phyloP scores from a whole-genome alignment of 2,113 vertebrate species.

The Tragulus kanchil region DNA sequence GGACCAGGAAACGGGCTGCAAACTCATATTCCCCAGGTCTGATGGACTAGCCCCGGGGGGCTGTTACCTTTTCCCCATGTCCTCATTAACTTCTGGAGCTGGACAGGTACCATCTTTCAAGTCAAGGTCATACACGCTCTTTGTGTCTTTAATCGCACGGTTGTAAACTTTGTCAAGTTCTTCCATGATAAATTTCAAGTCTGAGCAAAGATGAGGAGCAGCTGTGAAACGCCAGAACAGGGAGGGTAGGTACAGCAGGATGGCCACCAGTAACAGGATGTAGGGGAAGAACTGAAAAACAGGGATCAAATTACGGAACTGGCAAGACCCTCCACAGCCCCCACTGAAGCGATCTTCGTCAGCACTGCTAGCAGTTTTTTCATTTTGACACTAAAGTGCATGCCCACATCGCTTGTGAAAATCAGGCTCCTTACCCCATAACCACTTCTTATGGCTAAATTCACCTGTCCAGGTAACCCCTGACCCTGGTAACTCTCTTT shows the following conservation, averaged over 20 bases:
- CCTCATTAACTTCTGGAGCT: conserved; percentile 74
- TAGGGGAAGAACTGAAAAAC: conserved; percentile 92
- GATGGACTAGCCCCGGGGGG: not conserved
- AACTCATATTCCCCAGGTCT: not conserved
- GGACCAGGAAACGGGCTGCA: not conserved
- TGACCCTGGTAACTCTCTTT: not conserved
- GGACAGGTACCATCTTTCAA: conserved; percentile 81
- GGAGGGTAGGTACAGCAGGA: conserved; percentile 93
- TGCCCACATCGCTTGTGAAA: accelerated
- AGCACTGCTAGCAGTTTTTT: not conserved
- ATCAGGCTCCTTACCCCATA: not conserved
- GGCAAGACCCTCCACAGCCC: not conserved
- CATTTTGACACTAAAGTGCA: not conserved
- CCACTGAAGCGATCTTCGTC: not conserved
- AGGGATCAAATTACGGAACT: not conserved
- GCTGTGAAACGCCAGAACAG: conserved; percentile 95
- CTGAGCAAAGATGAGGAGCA: conserved; percentile 94
- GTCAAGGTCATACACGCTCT: conserved; percentile 87
- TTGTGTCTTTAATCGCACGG: conserved; percentile 92
- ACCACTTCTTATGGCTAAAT: not conserved
- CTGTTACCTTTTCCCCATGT: conserved; percentile 86
- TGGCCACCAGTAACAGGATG: conserved; percentile 93
- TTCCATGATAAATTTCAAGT: conserved; percentile 97
- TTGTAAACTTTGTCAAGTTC: conserved; percentile 98
- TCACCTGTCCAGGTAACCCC: not conserved